Evolutionary conservation across 2,113 vertebrate genomes (phyloP).

Genomic region (Lamprotornis superbus): DNA sequence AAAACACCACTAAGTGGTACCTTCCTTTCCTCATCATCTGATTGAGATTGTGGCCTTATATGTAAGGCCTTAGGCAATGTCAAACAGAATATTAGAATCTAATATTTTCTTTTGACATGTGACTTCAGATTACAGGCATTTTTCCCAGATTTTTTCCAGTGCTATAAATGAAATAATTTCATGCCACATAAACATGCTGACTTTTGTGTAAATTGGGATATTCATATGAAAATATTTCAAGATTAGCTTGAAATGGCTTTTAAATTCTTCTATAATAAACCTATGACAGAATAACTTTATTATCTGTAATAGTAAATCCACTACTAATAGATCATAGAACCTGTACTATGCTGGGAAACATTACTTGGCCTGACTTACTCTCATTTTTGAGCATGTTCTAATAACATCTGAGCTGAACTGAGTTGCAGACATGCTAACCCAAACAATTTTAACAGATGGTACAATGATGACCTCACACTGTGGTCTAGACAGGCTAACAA

Average conservation of each 20-base stretch:
- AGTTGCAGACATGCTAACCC: not conserved
- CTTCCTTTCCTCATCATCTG: not conserved
- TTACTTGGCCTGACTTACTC: not conserved
- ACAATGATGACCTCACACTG: constrained; percentile 3
- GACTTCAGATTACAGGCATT: not conserved
- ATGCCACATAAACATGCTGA: not conserved
- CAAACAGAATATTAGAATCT: not conserved
- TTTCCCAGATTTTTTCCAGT: not conserved
- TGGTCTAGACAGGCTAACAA: constrained; percentile 27
- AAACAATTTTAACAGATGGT: constrained; percentile 5
- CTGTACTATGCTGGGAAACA: not conserved
- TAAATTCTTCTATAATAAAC: not conserved
- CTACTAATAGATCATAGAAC: not conserved
- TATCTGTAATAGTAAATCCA: not conserved
- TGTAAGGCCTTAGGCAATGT: not conserved
- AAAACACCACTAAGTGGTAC: not conserved
- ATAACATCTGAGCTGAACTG: not conserved
- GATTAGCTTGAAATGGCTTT: not conserved
- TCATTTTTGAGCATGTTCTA: not conserved
- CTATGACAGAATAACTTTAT: not conserved
- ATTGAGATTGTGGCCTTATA: not conserved
- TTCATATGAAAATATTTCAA: not conserved
- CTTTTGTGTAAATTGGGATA: not conserved
- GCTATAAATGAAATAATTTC: not conserved
- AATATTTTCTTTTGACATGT: not conserved